Conservation (phyloP, 2,888 invertebrate genomes). For the Cantharis flavilabris region DNA sequence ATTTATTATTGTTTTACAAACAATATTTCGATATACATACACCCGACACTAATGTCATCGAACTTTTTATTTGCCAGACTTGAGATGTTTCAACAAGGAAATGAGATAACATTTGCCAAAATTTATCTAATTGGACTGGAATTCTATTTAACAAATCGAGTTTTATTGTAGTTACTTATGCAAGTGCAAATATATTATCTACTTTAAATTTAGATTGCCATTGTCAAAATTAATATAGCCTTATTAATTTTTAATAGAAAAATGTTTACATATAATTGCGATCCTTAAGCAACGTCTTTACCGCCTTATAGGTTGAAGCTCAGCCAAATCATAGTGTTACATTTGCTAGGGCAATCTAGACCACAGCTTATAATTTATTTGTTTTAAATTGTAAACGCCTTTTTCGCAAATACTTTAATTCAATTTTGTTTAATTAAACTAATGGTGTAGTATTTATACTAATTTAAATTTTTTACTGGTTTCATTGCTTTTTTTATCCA, state of each 20-base stretch:
- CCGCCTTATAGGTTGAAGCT: not conserved
- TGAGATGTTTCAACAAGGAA: not conserved
- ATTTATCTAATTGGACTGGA: not conserved
- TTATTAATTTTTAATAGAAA: not conserved
- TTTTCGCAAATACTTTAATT: not conserved
- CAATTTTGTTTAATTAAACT: not conserved
- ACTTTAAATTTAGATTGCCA: not conserved
- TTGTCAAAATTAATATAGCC: not conserved
- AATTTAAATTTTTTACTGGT: not conserved
- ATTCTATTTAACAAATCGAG: not conserved
- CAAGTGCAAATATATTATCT: not conserved
- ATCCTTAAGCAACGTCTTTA: not conserved
- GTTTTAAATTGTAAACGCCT: not conserved
- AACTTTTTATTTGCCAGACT: conserved; percentile 6
- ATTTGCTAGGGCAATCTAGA: not conserved
- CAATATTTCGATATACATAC: not conserved
- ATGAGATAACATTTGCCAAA: not conserved
- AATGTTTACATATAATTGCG: not conserved
- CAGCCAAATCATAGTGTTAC: not conserved
- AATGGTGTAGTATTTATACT: not conserved
- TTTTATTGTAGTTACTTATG: not conserved
- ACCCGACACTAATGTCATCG: conserved; percentile 7
- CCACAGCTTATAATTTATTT: not conserved
- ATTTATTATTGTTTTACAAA: not conserved
- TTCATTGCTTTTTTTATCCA: not conserved